Conservation (phyloP, 2,888 invertebrate species). For the Gibbula magus region DNA sequence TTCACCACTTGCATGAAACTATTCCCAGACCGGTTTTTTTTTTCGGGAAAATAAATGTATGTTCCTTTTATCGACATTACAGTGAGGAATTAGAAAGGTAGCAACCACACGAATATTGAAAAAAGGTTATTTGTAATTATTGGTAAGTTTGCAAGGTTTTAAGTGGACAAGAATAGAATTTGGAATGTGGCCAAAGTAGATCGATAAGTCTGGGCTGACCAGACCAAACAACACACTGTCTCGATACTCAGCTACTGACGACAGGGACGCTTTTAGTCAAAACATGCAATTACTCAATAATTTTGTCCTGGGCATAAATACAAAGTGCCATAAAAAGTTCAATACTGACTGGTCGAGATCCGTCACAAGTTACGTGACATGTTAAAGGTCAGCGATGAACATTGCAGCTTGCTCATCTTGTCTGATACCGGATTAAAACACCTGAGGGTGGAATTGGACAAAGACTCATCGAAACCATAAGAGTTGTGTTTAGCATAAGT, state of each 20-base stretch:
- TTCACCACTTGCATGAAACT: too few relatives aligned
- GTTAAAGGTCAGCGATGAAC: neutral
- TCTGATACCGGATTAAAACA: neutral
- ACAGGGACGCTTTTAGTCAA: neutral
- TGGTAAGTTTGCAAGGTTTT: too few relatives aligned
- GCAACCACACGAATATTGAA: too few relatives aligned
- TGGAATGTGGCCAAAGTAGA: neutral
- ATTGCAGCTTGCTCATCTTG: neutral
- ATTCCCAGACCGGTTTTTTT: too few relatives aligned
- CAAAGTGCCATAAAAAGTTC: neutral
- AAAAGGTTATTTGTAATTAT: too few relatives aligned
- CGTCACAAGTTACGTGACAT: too few relatives aligned
- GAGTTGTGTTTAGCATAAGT: neutral
- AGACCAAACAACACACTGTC: neutral
- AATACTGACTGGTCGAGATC: neutral
- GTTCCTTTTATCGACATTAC: too few relatives aligned
- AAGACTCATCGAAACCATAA: neutral
- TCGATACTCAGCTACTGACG: neutral
- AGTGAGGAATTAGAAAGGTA: too few relatives aligned
- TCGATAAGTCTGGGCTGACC: constrained; percentile 22
- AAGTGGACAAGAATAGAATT: neutral
- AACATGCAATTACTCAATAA: neutral
- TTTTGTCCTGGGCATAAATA: neutral
- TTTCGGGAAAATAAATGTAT: too few relatives aligned
- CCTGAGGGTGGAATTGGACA: neutral